Evolutionary conservation across 1,140 invertebrate species (phyloP).

Genomic region (Pseudachorutes palmiensis): DNA sequence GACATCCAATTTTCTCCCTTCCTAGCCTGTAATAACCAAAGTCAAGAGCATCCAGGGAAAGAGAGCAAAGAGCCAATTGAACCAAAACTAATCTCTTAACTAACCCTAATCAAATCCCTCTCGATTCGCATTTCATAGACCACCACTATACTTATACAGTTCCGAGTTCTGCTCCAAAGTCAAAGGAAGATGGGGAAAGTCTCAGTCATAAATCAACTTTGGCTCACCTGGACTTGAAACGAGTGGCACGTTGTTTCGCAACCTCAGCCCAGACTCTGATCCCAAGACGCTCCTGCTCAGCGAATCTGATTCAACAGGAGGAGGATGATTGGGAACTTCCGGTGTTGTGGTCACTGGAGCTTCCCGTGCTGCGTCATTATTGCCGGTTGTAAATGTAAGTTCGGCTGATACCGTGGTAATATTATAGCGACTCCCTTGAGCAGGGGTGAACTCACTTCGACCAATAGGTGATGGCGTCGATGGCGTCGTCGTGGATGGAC

Average conservation of each 20-base stretch:
- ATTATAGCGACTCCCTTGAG: too few species aligned
- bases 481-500: too few species aligned
- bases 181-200: background rate
- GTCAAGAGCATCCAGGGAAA: background rate
- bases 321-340: background rate
- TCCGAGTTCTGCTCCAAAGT: background rate
- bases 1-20: too few species aligned
- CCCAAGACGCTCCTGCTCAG: background rate
- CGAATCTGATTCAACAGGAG: too few species aligned
- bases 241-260: background rate
- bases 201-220: background rate
- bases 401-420: background rate
- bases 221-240: background rate
- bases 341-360: constrained; percentile 3
- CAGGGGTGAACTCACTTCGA: too few species aligned
- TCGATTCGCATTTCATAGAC: background rate
- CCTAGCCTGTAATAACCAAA: background rate
- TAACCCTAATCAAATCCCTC: constrained; percentile 15
- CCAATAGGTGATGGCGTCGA: too few species aligned
- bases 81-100: constrained; percentile 14
- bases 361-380: constrained; percentile 14
- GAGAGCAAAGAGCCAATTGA: constrained; percentile 6
- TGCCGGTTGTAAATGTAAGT: background rate
- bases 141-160: too few species aligned
- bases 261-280: background rate